phyloP scores from a whole-genome alignment of 2,113 vertebrate genomes.

The Fregetta grallaria region DNA sequence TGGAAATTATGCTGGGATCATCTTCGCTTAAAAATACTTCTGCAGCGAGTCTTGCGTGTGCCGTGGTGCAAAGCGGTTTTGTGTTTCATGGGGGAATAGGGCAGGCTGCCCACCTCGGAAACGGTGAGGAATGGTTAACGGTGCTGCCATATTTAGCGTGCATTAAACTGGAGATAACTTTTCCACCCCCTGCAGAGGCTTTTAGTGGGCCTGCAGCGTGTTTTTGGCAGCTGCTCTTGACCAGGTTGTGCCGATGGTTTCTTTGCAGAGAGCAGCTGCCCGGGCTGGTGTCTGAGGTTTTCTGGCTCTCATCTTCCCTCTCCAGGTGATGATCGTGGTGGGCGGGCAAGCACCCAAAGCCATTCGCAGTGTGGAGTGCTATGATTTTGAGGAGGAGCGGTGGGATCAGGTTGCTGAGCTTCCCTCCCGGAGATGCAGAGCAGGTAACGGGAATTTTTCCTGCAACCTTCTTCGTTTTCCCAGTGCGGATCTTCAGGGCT shows the following conservation, averaged over 20 bases:
- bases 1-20: not conserved
- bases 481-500: not conserved
- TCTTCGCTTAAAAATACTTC: not conserved
- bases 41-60: accelerated
- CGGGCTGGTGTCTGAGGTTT: not conserved
- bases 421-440: constrained; percentile 91
- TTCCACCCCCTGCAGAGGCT: not conserved
- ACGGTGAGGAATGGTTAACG: not conserved
- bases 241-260: not conserved
- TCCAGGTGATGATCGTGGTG: constrained; percentile 96
- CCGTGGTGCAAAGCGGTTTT: not conserved
- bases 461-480: not conserved
- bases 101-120: not conserved
- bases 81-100: not conserved
- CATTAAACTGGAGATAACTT: not conserved
- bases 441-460: constrained; percentile 73
- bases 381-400: constrained; percentile 93
- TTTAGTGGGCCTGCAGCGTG: not conserved
- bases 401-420: constrained; percentile 96
- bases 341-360: constrained; percentile 96
- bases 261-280: not conserved
- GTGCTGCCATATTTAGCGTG: not conserved
- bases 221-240: not conserved
- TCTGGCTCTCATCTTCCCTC: not conserved
- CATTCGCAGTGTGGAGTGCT: constrained; percentile 95